Percentiles rank a stretch among this genome's conserved stretches.
Evolutionary conservation across 2,113 vertebrate species (phyloP).

Genomic region (Castor canadensis): DNA sequence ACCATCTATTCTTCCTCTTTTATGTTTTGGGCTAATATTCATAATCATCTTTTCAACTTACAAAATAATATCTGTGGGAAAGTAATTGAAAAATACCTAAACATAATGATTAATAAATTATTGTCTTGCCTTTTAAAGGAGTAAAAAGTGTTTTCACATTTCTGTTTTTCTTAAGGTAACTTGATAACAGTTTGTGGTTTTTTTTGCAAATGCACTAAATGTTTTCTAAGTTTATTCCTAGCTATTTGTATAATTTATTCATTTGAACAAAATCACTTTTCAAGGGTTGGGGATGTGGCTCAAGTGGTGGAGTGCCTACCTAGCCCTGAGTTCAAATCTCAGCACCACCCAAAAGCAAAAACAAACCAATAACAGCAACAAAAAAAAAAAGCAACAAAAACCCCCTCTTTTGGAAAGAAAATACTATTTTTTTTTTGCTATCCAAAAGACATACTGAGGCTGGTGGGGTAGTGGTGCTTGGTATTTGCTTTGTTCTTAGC

Average conservation of each 20-base stretch:
- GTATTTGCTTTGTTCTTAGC: not conserved
- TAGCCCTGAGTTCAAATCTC: too few relatives aligned
- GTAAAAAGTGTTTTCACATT: not conserved
- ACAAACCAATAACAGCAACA: too few relatives aligned
- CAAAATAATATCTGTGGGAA: not conserved
- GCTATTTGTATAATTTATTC: not conserved
- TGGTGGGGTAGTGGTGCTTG: not conserved
- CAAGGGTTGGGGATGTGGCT: too few relatives aligned
- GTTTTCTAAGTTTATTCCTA: not conserved
- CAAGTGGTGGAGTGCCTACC: too few relatives aligned
- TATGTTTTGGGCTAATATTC: not conserved
- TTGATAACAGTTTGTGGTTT: not conserved
- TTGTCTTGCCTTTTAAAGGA: not conserved
- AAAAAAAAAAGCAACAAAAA: too few relatives aligned
- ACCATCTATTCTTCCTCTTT: not conserved
- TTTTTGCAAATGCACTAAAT: not conserved
- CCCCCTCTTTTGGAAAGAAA: too few relatives aligned
- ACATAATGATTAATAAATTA: not conserved
- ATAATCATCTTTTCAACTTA: not conserved
- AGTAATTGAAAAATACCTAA: not conserved
- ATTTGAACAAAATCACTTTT: not conserved
- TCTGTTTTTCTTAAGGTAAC: not conserved
- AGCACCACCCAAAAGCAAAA: too few relatives aligned
- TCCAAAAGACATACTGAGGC: not conserved
- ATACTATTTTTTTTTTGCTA: not conserved